These are phyloP conservation scores for Netelia virgata DNA, from an alignment of 2,888 invertebrate genomes.

Conservation along the genomic window DNA sequence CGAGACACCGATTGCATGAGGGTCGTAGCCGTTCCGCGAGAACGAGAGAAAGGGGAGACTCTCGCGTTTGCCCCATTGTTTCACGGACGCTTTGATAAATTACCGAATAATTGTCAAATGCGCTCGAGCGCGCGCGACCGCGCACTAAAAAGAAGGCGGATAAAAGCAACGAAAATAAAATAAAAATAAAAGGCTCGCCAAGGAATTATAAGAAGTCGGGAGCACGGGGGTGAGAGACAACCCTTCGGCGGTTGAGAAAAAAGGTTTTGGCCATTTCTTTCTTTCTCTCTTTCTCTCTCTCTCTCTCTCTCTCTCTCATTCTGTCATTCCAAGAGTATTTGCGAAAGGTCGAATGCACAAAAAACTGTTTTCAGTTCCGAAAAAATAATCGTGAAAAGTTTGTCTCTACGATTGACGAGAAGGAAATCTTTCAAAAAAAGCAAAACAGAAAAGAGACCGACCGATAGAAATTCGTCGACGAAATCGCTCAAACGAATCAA, in stretches of 20 bases:
- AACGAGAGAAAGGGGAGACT: constrained; percentile 58
- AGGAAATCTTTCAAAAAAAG: not conserved
- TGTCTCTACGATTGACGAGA: constrained; percentile 6
- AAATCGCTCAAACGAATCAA: no score
- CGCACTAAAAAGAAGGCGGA: constrained; percentile 70
- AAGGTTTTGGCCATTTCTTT: constrained; percentile 28
- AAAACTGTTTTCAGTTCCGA: not conserved
- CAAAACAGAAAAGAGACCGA: not conserved
- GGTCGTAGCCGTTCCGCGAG: constrained; percentile 41
- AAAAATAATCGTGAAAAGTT: not conserved
- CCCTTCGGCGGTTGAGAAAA: constrained; percentile 44
- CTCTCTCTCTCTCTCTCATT: constrained; percentile 13
- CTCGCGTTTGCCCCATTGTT: constrained; percentile 81
- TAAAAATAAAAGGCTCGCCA: constrained; percentile 43
- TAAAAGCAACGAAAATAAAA: constrained; percentile 43
- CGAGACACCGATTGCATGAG: constrained; percentile 70
- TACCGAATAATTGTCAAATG: constrained; percentile 85
- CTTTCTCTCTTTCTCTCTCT: constrained; percentile 12
- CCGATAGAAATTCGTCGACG: not conserved
- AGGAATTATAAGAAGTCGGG: constrained; percentile 41
- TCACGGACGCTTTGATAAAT: constrained; percentile 84
- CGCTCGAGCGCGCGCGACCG: constrained; percentile 75
- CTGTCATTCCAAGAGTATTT: constrained; percentile 8
- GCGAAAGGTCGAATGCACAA: not conserved
- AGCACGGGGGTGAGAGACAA: constrained; percentile 13